Evolutionary conservation across 2,888 invertebrate genomes (phyloP), one percentile per base, ranked within the genome.

Genomic region (Ditylenchus weischeri): DNA sequence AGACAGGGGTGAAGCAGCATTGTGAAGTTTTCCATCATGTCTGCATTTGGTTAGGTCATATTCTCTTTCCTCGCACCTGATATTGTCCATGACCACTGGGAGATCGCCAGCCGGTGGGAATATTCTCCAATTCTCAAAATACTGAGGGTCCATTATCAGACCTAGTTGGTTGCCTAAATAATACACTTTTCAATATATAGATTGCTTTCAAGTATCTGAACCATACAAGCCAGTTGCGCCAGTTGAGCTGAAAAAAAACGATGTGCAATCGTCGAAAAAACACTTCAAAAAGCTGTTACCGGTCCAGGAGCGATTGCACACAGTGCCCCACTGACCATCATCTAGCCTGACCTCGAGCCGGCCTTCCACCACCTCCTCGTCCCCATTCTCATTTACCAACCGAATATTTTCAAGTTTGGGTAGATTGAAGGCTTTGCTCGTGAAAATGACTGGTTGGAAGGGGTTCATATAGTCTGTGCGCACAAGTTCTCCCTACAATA

Each of bases 261-360:
- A n/a, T n/a, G n/a, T n/a, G n/a, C n/a, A n/a, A n/a, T n/a, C n/a
- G n/a, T n/a, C n/a, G n/a, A n/a, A n/a, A n/a, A n/a, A n/a, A n/a
- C n/a, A n/a, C n/a, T n/a, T n/a, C n/a, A n/a, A n/a, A n/a, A n/a
- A n/a, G n/a, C n/a, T n/a, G n/a, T n/a, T n/a, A n/a, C n/a, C n/a
- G 57, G 90, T 93, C 94, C 96, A 98, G 58, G 90, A 91, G 83
- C 96, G 92, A 84, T 91, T 91, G 83, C 98, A 98, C 0, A 98
- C 91, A 0, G 95, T 95, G 48, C 96, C 96, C 96, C 96, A 96
- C 83, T 89, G 89, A 0, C 90, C 90, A 69, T 90, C 88, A n/a
- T 54, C 65, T 18, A 67, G 43, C 23, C 48, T 50, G 0, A 95
- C 88, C 85, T 89, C 85, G 23, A 86, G 76, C n/a, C 94, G 87